These are phyloP conservation scores for Coturnix japonica DNA, from an alignment of 2,113 vertebrate species.

Conservation along the genomic window DNA sequence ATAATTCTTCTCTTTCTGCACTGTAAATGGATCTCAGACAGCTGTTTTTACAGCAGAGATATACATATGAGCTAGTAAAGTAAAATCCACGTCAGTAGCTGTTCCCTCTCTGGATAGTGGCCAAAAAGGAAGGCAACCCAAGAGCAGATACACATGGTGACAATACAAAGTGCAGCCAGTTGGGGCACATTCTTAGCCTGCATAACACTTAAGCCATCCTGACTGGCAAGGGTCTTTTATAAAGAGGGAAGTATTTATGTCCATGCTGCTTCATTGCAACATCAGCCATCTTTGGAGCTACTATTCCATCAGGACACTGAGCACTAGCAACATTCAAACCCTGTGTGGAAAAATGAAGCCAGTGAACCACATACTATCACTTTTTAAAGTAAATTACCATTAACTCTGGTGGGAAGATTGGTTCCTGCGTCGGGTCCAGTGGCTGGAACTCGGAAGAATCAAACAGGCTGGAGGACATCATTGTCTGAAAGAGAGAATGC, in stretches of 20 bases:
- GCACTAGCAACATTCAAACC: not conserved
- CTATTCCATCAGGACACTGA: not conserved
- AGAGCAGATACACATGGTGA: not conserved
- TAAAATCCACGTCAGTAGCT: not conserved
- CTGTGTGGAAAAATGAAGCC: not conserved
- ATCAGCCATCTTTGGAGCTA: not conserved
- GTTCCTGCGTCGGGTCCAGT: constrained; percentile 92
- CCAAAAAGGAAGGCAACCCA: not conserved
- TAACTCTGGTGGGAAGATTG: constrained; percentile 95
- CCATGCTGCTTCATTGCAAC: not conserved
- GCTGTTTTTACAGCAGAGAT: not conserved
- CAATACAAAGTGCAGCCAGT: not conserved
- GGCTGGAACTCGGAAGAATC: constrained; percentile 86
- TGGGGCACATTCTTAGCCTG: not conserved
- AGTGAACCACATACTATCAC: not conserved
- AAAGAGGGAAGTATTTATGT: not conserved
- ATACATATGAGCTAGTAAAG: not conserved
- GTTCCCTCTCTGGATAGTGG: not conserved
- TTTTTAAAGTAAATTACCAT: constrained; percentile 75
- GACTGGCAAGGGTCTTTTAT: not conserved
- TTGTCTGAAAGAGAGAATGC: constrained; percentile 57
- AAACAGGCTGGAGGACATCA: constrained; percentile 75
- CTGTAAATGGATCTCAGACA: not conserved
- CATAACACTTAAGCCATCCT: not conserved
- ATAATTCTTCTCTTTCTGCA: not conserved